Evolutionary conservation across 1,140 invertebrate genomes (phyloP).

Genomic region (Hylaeus anthracinus): DNA sequence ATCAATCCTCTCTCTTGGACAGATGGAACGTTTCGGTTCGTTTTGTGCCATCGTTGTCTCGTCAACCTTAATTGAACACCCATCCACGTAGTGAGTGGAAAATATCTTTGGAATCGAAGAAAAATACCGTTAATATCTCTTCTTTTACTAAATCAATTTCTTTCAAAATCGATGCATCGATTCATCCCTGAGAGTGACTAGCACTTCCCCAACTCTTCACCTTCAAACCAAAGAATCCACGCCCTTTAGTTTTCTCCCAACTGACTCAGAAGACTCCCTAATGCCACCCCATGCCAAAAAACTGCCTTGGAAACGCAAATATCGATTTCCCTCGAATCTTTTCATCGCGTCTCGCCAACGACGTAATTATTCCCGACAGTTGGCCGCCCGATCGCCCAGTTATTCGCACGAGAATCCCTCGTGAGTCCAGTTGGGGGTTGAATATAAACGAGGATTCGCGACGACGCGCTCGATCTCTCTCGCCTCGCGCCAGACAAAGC

Average conservation of each 20-base stretch:
- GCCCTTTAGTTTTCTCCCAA: too few relatives aligned
- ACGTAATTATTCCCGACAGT: not conserved
- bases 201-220: too few relatives aligned
- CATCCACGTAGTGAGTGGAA: not conserved
- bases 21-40: not conserved
- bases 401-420: not conserved
- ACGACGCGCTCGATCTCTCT: not conserved
- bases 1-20: not conserved
- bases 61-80: not conserved
- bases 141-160: too few relatives aligned
- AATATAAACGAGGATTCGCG: conserved; percentile 26
- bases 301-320: not conserved
- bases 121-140: not conserved
- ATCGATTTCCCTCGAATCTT: not conserved
- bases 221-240: too few relatives aligned
- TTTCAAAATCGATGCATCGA: too few relatives aligned
- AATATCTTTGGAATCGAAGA: not conserved
- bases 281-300: not conserved
- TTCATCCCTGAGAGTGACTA: too few relatives aligned
- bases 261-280: not conserved
- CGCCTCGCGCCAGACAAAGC: conserved; percentile 6
- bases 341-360: not conserved
- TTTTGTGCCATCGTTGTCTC: not conserved
- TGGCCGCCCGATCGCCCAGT: conserved; percentile 9
- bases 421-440: not conserved